Conservation (phyloP, 2,888 invertebrate species). For the Deroplatys truncata region DNA sequence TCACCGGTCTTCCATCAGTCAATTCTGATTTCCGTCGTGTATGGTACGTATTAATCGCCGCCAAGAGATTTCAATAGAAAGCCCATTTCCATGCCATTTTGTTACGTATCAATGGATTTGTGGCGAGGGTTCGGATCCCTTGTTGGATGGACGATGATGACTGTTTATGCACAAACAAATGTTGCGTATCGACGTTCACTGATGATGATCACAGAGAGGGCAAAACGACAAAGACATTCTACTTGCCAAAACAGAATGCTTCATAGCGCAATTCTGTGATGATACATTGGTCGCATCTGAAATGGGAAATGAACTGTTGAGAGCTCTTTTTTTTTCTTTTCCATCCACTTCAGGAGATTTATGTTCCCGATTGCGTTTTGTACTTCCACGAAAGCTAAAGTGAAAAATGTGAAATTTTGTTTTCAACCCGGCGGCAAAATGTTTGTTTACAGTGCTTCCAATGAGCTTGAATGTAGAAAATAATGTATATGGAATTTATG, state of each 20-base stretch:
- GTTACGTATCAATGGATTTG: neutral
- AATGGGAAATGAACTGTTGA: neutral
- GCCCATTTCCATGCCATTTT: neutral
- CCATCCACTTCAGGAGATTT: neutral
- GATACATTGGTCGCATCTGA: neutral
- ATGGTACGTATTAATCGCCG: neutral
- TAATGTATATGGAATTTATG: too few species aligned
- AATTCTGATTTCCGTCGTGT: neutral
- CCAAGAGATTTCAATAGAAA: neutral
- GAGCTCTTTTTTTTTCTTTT: neutral
- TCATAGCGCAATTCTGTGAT: neutral
- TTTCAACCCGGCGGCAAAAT: neutral
- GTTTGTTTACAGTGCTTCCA: too few species aligned
- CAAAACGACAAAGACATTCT: neutral
- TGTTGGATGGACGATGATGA: neutral
- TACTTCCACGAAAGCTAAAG: neutral
- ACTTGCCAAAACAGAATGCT: neutral
- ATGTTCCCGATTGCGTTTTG: neutral
- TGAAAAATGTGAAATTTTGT: neutral
- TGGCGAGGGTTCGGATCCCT: neutral
- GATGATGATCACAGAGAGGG: neutral
- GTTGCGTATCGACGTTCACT: conserved; percentile 3
- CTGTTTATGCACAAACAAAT: conserved; percentile 11
- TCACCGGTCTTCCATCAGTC: neutral
- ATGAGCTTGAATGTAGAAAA: too few species aligned